phyloP scores from a whole-genome alignment of 2,113 vertebrate species.

The Microtus pennsylvanicus region DNA sequence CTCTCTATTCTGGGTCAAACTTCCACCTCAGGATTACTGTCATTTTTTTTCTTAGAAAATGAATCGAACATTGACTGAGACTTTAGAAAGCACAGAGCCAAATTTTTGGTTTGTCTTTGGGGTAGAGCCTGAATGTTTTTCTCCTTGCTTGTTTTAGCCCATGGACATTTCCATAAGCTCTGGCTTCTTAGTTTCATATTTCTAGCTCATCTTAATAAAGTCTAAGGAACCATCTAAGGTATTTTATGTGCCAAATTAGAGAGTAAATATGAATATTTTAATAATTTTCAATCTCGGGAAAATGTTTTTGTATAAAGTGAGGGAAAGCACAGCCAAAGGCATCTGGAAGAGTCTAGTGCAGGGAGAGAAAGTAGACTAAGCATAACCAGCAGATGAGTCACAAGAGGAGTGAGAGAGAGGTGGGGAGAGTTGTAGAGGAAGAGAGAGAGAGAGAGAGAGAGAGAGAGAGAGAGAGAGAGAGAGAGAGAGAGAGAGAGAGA shows the following conservation, averaged over 20 bases:
- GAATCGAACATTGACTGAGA: constrained; percentile 29
- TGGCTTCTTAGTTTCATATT: constrained; percentile 20
- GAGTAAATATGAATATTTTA: background rate
- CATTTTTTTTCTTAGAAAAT: constrained; percentile 49
- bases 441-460: background rate
- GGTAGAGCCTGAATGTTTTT: background rate
- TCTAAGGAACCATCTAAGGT: background rate
- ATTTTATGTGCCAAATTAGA: background rate
- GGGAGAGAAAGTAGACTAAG: background rate
- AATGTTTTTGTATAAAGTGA: background rate
- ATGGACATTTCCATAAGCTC: constrained; percentile 3
- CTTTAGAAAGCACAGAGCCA: constrained; percentile 25
- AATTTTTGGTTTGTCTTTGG: constrained; percentile 33
- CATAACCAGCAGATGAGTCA: background rate
- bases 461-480: background rate
- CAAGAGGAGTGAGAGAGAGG: background rate
- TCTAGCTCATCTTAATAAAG: constrained; percentile 6
- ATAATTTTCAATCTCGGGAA: background rate
- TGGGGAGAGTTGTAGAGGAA: background rate
- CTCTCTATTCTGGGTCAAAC: background rate
- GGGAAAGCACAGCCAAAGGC: background rate
- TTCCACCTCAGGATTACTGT: constrained; percentile 12
- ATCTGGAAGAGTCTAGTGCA: background rate
- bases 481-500: background rate
- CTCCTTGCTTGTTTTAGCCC: background rate